phyloP scores from a whole-genome alignment of 2,113 vertebrate species.

The Cichladusa arquata region DNA sequence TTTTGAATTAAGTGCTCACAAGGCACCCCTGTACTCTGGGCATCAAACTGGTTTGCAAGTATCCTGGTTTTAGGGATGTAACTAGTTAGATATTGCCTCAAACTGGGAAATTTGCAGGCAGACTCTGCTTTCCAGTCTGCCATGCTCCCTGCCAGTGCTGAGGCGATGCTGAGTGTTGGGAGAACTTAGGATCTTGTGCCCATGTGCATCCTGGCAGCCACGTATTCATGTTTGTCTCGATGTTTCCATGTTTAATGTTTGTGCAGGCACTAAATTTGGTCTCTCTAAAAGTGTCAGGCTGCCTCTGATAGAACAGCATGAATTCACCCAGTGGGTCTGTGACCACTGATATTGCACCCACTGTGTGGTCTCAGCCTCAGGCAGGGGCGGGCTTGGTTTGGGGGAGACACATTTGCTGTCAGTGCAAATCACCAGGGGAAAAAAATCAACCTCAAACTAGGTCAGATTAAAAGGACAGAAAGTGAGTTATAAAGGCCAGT shows the following conservation, averaged over 20 bases:
- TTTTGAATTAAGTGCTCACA: background rate
- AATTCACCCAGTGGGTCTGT: background rate
- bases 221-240: background rate
- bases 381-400: background rate
- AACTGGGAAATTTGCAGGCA: background rate
- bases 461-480: background rate
- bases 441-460: background rate
- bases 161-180: background rate
- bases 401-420: background rate
- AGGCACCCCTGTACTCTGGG: background rate
- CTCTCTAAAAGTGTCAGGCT: background rate
- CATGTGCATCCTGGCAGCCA: background rate
- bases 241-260: background rate
- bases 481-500: background rate
- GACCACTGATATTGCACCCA: fast-evolving
- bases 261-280: background rate
- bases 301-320: background rate
- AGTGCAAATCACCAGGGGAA: background rate
- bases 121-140: background rate
- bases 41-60: background rate
- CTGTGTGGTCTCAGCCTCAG: background rate
- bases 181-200: background rate
- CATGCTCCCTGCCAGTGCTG: background rate
- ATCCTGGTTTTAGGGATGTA: background rate
- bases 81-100: background rate